phyloP scores from a whole-genome alignment of 2,113 vertebrate species.

The Platysteira castanea region DNA sequence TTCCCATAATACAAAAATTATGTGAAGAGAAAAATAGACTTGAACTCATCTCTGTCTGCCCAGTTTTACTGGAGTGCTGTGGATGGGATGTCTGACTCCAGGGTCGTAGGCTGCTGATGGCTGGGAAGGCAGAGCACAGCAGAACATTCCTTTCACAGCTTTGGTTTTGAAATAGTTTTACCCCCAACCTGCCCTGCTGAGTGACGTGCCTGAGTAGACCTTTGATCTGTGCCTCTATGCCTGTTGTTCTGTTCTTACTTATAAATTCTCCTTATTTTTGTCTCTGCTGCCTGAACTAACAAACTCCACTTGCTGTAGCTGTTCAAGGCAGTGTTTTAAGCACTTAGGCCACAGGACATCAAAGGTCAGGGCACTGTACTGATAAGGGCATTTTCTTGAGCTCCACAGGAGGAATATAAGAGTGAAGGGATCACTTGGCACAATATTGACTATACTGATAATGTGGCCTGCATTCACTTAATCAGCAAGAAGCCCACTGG shows the following conservation, averaged over 20 bases:
- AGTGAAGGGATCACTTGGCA: conserved; percentile 95
- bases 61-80: not conserved
- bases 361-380: conserved; percentile 9
- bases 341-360: not conserved
- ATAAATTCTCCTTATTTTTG: not conserved
- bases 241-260: not conserved
- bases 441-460: conserved; percentile 97
- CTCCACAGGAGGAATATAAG: conserved; percentile 91
- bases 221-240: not conserved
- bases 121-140: not conserved
- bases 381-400: conserved; percentile 47
- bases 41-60: not conserved
- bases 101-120: not conserved
- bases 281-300: conserved; percentile 28
- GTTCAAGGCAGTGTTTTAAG: conserved; percentile 5
- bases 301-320: not conserved
- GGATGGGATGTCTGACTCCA: not conserved
- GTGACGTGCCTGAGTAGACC: not conserved
- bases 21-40: not conserved
- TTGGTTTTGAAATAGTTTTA: not conserved
- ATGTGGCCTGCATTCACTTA: conserved; percentile 95
- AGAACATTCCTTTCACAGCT: not conserved
- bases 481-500: conserved; percentile 98
- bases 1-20: not conserved
- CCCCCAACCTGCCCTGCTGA: not conserved